Base-by-base conservation (phyloP, 35 echinoderm and acorn worm genomes). In the Heliocidaris erythrogramma region DNA sequence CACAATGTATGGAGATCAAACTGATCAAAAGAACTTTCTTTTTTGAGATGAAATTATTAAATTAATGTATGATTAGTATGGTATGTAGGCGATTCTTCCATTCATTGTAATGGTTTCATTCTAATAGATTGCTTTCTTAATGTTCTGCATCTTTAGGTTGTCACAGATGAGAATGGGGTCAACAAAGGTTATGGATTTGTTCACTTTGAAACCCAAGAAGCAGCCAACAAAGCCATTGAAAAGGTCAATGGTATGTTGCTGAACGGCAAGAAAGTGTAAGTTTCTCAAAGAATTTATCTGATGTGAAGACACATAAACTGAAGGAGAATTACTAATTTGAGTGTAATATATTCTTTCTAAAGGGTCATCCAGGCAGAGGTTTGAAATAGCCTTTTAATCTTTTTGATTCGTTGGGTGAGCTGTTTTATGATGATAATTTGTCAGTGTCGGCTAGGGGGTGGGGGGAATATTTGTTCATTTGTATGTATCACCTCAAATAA, bases 211-310 rank as follows among this genome's bases (percentile, higher is more conserved):
- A 99, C 98, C 32, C 97, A 99, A 94, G 98, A 99, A 49, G 95
- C 98, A 69, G 98, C 97, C 49, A 93, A 95, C 47, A 99, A 99
- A 97, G 98, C 98, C 86, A 99, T 99, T 49, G 90, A 92, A 85
- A 99, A 99, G 88, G 98, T 99, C 21, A 97, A 97, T 95, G 97
- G 97, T 56, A 99, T 97, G 96, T 97, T 99, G 98, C 93, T 99
- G 88, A 99, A 99, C 29, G 98, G 98, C 47, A 96, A 96, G 56
- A 97, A 99, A 99, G 98, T 99, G 98, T 99, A 95, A 99, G 98
- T 97, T 42, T 42, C 35, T 42, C 35, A 42, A 42, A 42, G 35
- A 42, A 90, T 71, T 86, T 92, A 27, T 4, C 48, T 27, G 7
- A 27, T 30, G 11, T 30, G 21, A 59, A 50, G 31, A 8, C 48